These are phyloP conservation scores for Cyclura pinguis DNA, from an alignment of 2,797 vertebrate species.

Conservation along the genomic window DNA sequence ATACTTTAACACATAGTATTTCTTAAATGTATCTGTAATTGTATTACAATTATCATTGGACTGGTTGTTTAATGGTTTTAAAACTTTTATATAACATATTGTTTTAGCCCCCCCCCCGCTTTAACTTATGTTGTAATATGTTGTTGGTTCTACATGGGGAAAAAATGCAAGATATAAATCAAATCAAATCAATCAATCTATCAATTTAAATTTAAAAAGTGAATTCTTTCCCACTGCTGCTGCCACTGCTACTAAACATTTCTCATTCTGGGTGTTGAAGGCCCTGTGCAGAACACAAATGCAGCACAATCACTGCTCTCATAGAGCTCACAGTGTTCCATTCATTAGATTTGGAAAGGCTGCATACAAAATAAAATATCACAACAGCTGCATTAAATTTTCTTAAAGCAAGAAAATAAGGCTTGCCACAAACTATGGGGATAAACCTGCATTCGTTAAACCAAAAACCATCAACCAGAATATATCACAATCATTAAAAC, in stretches of 20 bases:
- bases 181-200: no score
- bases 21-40: no score
- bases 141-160: no score
- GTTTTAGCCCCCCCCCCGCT: no score
- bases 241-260: background rate
- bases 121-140: no score
- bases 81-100: no score
- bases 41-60: no score
- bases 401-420: no score
- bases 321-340: background rate
- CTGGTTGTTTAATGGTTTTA: no score
- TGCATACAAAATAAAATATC: background rate
- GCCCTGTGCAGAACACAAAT: background rate
- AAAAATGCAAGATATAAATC: no score
- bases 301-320: background rate
- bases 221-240: background rate
- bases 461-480: background rate
- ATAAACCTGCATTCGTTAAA: background rate
- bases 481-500: background rate
- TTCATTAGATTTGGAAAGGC: background rate
- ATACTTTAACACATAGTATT: no score
- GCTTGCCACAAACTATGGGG: background rate
- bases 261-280: background rate
- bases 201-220: background rate
- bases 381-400: background rate